Evolutionary conservation across 2,888 invertebrate genomes (phyloP).

Genomic region (Amphimallon solstitiale): DNA sequence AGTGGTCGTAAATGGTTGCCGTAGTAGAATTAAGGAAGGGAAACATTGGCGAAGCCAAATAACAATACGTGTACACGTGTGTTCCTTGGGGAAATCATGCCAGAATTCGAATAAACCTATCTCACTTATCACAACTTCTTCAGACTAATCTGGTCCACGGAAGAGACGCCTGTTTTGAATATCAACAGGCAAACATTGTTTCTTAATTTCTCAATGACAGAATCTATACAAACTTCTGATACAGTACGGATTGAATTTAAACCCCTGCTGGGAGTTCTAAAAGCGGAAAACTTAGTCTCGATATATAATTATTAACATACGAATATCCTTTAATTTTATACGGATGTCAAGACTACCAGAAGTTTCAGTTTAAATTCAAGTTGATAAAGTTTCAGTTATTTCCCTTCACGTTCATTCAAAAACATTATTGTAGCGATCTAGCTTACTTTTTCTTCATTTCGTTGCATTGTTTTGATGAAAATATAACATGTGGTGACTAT

Average conservation of each 20-base stretch:
- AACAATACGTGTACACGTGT: conserved; percentile 57
- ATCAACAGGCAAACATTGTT: conserved; percentile 52
- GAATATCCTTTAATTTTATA: too few relatives aligned
- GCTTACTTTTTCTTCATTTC: too few relatives aligned
- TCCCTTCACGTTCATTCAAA: too few relatives aligned
- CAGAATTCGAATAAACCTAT: conserved; percentile 56
- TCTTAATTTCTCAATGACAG: conserved; percentile 52
- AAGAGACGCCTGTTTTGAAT: conserved; percentile 53
- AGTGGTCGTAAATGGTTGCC: conserved; percentile 47
- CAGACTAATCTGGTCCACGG: conserved; percentile 53
- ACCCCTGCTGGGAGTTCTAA: too few relatives aligned
- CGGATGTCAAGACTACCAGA: too few relatives aligned
- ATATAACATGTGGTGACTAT: too few relatives aligned
- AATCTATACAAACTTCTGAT: conserved; percentile 52
- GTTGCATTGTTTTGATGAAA: too few relatives aligned
- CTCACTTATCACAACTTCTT: conserved; percentile 58
- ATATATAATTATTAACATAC: too few relatives aligned
- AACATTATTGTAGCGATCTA: too few relatives aligned
- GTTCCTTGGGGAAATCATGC: conserved; percentile 57
- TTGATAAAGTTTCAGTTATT: too few relatives aligned
- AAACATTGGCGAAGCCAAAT: conserved; percentile 49
- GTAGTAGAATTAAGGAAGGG: conserved; percentile 46
- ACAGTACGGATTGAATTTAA: conserved; percentile 51
- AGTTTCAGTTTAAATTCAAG: too few relatives aligned
- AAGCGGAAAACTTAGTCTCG: too few relatives aligned